These are phyloP conservation scores for Panagrolaimus sp. DNA, from an alignment of 1,140 invertebrate species.

Conservation along the genomic window DNA sequence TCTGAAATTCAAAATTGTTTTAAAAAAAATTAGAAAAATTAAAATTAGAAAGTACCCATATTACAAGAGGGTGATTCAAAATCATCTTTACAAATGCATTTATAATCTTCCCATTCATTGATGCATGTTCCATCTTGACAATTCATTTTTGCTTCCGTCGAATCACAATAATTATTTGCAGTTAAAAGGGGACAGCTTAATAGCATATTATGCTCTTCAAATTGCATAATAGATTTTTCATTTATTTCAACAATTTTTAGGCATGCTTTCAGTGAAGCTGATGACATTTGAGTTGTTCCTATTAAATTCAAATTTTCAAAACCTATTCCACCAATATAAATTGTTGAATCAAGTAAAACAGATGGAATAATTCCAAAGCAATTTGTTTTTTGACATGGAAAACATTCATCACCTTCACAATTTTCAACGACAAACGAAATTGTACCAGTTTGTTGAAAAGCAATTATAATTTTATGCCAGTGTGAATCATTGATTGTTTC, in stretches of 20 bases:
- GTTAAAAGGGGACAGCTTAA: background rate
- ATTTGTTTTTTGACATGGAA: background rate
- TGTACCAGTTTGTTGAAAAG: background rate
- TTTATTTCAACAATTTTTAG: background rate
- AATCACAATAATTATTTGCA: slow-evolving; percentile 3
- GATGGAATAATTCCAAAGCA: background rate
- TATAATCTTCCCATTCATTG: slow-evolving; percentile 11
- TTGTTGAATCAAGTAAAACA: background rate
- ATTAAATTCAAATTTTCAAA: background rate
- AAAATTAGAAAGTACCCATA: background rate
- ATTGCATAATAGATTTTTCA: background rate
- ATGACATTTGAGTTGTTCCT: background rate
- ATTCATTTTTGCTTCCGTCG: slow-evolving; percentile 1
- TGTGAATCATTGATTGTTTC: slow-evolving; percentile 7
- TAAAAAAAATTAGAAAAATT: background rate
- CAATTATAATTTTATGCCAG: background rate
- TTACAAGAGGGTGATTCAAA: background rate
- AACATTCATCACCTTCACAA: slow-evolving; percentile 1
- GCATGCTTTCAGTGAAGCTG: background rate
- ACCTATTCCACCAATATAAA: background rate
- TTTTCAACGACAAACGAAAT: background rate
- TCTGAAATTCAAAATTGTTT: background rate
- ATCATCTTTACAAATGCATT: slow-evolving; percentile 14
- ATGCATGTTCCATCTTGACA: background rate
- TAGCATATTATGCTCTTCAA: slow-evolving; percentile 3